Evolutionary conservation across 2,797 vertebrate genomes (phyloP).

Genomic region (Rachycentron canadum): DNA sequence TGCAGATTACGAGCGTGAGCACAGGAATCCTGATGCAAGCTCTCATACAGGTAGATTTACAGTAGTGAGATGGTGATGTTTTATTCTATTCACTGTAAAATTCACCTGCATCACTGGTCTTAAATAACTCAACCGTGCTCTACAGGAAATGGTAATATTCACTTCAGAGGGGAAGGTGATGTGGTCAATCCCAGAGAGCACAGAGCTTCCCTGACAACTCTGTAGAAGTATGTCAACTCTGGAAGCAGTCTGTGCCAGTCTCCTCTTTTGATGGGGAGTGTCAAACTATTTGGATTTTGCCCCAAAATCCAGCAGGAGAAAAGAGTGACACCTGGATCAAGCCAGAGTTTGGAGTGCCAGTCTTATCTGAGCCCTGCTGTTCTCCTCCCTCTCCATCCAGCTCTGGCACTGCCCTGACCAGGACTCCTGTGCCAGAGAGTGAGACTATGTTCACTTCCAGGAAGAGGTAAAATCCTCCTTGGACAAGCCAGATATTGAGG

Average conservation of each 20-base stretch:
- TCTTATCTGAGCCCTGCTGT: slow-evolving; percentile 18
- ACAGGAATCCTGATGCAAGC: background rate
- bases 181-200: slow-evolving; percentile 1
- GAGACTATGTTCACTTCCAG: slow-evolving; percentile 45
- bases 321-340: slow-evolving; percentile 32
- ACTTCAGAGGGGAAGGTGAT: background rate
- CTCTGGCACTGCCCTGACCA: slow-evolving; percentile 21
- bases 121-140: background rate
- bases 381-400: slow-evolving; percentile 27
- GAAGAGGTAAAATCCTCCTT: slow-evolving; percentile 58
- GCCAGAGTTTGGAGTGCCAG: slow-evolving; percentile 14
- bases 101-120: background rate
- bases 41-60: background rate
- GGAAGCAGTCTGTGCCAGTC: background rate
- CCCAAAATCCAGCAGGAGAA: background rate
- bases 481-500: slow-evolving; percentile 55
- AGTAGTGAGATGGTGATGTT: background rate
- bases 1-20: background rate
- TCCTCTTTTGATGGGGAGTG: background rate
- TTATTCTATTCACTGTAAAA: background rate
- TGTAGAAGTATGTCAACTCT: slow-evolving; percentile 20
- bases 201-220: slow-evolving; percentile 7
- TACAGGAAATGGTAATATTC: slow-evolving; percentile 9
- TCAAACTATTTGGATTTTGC: slow-evolving; percentile 30
- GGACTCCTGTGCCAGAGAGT: slow-evolving; percentile 35